A percentile compares a stretch with the other conserved stretches of the same genome.
Conservation (phyloP, 2,797 vertebrate species). For the Agapornis canus region DNA sequence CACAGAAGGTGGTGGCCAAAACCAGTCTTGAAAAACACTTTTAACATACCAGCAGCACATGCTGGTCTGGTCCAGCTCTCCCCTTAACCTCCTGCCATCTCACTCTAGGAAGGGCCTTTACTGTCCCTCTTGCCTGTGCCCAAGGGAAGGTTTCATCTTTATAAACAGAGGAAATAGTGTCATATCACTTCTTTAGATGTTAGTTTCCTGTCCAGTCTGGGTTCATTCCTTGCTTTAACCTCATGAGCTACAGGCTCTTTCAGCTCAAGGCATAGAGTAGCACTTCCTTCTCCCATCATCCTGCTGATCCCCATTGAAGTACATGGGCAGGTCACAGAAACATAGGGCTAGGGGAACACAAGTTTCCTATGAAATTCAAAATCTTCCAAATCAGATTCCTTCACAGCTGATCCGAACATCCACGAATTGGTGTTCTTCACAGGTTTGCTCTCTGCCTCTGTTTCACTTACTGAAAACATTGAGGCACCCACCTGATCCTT, state of each 20-base stretch:
- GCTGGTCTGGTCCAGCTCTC: not conserved
- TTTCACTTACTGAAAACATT: not conserved
- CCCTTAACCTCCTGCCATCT: not conserved
- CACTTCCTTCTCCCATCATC: not conserved
- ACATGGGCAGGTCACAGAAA: fast-evolving
- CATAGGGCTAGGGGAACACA: not conserved
- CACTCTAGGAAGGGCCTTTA: not conserved
- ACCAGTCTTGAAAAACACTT: not conserved
- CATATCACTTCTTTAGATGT: not conserved
- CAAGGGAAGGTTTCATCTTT: not conserved
- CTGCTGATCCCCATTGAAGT: not conserved
- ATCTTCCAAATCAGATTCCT: not conserved
- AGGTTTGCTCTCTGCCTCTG: not conserved
- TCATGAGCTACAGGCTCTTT: not conserved
- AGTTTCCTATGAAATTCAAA: not conserved
- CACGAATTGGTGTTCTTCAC: not conserved
- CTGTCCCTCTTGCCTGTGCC: not conserved
- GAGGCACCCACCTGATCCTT: not conserved
- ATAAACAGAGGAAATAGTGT: not conserved
- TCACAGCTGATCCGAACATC: not conserved
- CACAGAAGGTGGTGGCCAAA: not conserved
- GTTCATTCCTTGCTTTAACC: not conserved
- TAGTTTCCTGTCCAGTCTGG: not conserved
- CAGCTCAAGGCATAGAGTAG: not conserved
- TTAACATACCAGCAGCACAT: not conserved